These are phyloP conservation scores for Periophthalmodon schlosseri DNA, from an alignment of 2,113 vertebrate species.

Conservation along the genomic window DNA sequence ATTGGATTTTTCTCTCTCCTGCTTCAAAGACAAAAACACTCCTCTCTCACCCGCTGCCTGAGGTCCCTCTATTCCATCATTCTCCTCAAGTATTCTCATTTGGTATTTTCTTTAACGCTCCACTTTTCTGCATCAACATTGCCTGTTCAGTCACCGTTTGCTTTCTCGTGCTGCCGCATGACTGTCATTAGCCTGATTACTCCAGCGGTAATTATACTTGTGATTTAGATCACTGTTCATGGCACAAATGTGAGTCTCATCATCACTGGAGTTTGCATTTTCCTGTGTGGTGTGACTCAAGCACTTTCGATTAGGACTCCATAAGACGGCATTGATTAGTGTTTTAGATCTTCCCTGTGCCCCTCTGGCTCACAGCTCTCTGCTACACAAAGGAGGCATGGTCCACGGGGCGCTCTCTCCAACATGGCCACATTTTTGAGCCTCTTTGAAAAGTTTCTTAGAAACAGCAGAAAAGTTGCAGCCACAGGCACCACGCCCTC, in stretches of 20 bases:
- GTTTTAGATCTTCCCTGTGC: slow-evolving; percentile 47
- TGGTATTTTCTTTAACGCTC: slow-evolving; percentile 23
- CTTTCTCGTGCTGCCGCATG: slow-evolving; percentile 43
- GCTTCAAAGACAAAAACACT: slow-evolving; percentile 62
- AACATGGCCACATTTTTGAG: slow-evolving; percentile 71
- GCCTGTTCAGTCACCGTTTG: slow-evolving; percentile 1
- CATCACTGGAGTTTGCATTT: slow-evolving; percentile 18
- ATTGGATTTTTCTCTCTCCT: slow-evolving; percentile 71
- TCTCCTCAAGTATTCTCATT: slow-evolving; percentile 22
- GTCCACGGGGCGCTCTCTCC: slow-evolving; percentile 56
- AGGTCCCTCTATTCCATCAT: slow-evolving; percentile 36
- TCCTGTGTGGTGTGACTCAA: slow-evolving; percentile 14
- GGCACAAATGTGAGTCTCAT: slow-evolving; percentile 55
- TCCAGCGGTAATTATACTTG: slow-evolving; percentile 60
- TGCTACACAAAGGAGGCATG: slow-evolving; percentile 66
- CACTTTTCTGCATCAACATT: slow-evolving; percentile 32
- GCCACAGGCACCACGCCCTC: slow-evolving; percentile 73
- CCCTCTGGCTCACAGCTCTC: slow-evolving; percentile 36
- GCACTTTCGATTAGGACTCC: slow-evolving; percentile 46
- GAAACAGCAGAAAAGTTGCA: slow-evolving; percentile 76
- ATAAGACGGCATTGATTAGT: slow-evolving; percentile 67
- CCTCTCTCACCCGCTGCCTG: slow-evolving; percentile 27
- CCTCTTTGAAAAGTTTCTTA: slow-evolving; percentile 75
- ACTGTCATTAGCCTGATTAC: slow-evolving; percentile 62
- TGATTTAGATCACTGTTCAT: slow-evolving; percentile 53